Conservation (phyloP, 1,140 invertebrate species). For the Drosophila nasuta region DNA sequence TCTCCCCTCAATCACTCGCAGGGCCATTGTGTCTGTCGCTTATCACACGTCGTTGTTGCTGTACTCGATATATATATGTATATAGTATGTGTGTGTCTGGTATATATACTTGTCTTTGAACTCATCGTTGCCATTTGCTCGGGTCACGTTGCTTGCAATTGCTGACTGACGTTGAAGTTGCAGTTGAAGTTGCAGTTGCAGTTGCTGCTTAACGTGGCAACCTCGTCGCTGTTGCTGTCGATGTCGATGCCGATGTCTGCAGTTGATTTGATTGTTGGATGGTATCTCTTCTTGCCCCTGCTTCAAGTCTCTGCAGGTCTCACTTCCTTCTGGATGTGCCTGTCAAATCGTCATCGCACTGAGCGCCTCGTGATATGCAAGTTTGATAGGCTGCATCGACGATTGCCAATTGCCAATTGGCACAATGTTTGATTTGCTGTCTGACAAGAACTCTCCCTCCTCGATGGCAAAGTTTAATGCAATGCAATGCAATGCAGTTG, state of each 20-base stretch:
- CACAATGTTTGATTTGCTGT: slow-evolving; percentile 76
- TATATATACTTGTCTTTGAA: slow-evolving; percentile 16
- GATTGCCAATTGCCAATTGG: slow-evolving; percentile 54
- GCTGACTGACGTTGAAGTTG: slow-evolving; percentile 16
- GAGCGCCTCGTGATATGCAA: slow-evolving; percentile 61
- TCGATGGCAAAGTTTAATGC: background rate
- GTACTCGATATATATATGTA: slow-evolving; percentile 7
- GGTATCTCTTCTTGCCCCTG: background rate
- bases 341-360: slow-evolving; percentile 65
- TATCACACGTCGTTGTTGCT: slow-evolving; percentile 37
- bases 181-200: background rate
- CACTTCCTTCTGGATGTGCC: slow-evolving; percentile 31
- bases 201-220: slow-evolving; percentile 16
- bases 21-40: slow-evolving; percentile 35
- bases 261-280: slow-evolving; percentile 51
- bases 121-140: slow-evolving; percentile 20
- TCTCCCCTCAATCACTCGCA: slow-evolving; percentile 19
- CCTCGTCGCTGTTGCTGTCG: background rate
- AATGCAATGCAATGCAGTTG: slow-evolving; percentile 10
- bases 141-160: slow-evolving; percentile 15
- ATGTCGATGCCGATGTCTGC: slow-evolving; percentile 35
- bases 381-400: slow-evolving; percentile 63
- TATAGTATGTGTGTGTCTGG: slow-evolving; percentile 4
- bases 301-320: background rate
- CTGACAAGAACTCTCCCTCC: slow-evolving; percentile 44